Conservation (phyloP, 2,113 vertebrate species). For the Fregetta grallaria region DNA sequence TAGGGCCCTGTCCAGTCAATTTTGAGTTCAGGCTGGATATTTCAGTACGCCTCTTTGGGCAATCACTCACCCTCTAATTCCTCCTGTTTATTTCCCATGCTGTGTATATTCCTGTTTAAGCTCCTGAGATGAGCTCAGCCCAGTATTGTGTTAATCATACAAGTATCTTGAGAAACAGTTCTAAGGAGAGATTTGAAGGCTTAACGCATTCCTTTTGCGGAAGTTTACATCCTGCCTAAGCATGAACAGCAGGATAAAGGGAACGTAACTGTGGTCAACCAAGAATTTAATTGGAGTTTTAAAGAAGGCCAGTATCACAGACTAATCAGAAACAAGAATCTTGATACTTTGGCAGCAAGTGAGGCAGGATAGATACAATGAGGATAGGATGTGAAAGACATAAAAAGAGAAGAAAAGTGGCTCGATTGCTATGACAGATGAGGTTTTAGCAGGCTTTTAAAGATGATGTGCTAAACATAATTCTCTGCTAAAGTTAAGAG, state of each 20-base stretch:
- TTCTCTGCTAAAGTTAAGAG: neutral
- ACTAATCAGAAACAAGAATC: neutral
- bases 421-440: neutral
- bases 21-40: neutral
- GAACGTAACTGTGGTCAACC: neutral
- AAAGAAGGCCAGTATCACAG: neutral
- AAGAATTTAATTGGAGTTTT: neutral
- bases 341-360: neutral
- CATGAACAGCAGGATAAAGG: neutral
- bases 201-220: neutral
- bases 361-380: neutral
- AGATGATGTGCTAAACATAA: neutral
- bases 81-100: neutral
- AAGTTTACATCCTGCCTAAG: neutral
- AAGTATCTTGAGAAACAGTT: neutral
- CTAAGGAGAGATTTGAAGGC: neutral
- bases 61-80: neutral
- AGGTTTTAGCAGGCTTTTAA: neutral
- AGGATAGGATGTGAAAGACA: neutral
- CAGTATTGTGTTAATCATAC: neutral
- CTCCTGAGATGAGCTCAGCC: neutral
- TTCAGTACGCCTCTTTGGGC: neutral
- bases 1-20: neutral
- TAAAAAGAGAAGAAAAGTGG: neutral
- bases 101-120: neutral